A percentile compares a stretch with the other conserved stretches of the same genome.
phyloP scores from a whole-genome alignment of 2,797 vertebrate genomes.

The Bovichtus variegatus region DNA sequence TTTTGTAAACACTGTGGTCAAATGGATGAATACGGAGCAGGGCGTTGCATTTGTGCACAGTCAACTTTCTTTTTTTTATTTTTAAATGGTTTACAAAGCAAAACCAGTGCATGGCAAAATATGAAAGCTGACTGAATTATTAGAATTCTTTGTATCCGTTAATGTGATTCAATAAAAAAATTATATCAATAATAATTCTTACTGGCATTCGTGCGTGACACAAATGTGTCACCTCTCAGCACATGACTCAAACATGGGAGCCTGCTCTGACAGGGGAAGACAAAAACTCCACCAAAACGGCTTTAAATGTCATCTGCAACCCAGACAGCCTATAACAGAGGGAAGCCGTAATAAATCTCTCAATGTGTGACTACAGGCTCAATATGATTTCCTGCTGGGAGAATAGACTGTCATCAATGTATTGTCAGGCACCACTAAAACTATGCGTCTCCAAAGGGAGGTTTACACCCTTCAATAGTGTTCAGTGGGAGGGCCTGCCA shows the following conservation, averaged over 20 bases:
- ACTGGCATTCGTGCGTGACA: constrained; percentile 12
- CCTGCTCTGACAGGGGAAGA: constrained; percentile 26
- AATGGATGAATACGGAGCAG: neutral
- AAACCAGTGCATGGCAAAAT: neutral
- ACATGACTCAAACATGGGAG: constrained; percentile 62
- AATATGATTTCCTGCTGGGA: constrained; percentile 61
- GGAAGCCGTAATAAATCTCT: constrained; percentile 66
- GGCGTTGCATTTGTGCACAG: neutral
- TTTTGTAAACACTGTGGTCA: constrained; percentile 33
- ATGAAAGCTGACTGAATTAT: neutral
- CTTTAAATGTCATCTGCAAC: constrained; percentile 53
- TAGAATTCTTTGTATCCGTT: neutral
- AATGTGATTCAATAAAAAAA: neutral
- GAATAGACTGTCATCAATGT: constrained; percentile 67
- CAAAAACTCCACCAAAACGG: constrained; percentile 25
- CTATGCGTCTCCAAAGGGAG: constrained; percentile 64
- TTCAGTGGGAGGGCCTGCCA: constrained; percentile 64
- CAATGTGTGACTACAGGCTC: constrained; percentile 54
- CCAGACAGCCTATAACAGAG: constrained; percentile 53
- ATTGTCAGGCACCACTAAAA: constrained; percentile 70
- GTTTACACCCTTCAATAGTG: constrained; percentile 69
- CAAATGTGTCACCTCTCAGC: constrained; percentile 48
- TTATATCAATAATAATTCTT: no score
- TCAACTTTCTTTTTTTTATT: constrained; percentile 3
- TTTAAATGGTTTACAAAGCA: neutral